These are phyloP conservation scores for Tauraco erythrolophus DNA, from an alignment of 2,113 vertebrate species.

Conservation along the genomic window DNA sequence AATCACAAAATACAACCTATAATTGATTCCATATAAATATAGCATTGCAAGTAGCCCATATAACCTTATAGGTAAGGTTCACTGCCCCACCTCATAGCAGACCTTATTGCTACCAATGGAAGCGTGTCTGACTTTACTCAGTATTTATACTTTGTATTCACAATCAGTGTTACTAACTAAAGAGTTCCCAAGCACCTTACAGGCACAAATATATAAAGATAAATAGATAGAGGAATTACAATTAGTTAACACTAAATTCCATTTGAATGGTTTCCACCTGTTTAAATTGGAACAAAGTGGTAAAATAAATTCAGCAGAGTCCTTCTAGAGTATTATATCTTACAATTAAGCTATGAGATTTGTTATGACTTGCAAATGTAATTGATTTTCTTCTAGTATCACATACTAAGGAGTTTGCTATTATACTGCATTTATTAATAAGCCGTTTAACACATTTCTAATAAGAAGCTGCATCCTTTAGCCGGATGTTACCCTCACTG, in stretches of 20 bases:
- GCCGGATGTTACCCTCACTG: background rate
- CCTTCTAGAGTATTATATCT: background rate
- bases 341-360: background rate
- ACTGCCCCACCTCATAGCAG: background rate
- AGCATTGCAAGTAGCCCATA: background rate
- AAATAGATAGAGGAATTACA: background rate
- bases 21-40: background rate
- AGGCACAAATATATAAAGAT: background rate
- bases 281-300: background rate
- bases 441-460: background rate
- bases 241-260: background rate
- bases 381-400: background rate
- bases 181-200: background rate
- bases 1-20: background rate
- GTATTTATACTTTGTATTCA: background rate
- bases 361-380: background rate
- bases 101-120: background rate
- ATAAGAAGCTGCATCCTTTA: background rate
- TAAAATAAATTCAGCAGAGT: background rate
- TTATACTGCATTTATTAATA: conserved; percentile 10
- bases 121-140: fast-evolving
- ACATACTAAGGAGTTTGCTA: background rate
- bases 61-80: background rate
- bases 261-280: background rate
- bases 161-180: background rate